Evolutionary conservation across 2,888 invertebrate species (phyloP), one percentile per base, ranked within the genome.

Genomic region (Idaea dimidiata): DNA sequence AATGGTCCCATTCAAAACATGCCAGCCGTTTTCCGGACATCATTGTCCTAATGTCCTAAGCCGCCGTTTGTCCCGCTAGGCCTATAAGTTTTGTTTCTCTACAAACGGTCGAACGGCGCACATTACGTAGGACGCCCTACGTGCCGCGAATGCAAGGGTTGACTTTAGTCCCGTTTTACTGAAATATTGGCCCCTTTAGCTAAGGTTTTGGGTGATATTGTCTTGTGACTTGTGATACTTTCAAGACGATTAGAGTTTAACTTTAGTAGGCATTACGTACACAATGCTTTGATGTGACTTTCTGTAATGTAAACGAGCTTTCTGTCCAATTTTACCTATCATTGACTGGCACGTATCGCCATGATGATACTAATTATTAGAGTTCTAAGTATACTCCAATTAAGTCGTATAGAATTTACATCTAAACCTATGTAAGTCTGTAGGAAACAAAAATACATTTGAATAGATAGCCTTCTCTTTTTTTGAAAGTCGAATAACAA

Each of bases 71-170:
- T 65, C 64, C 64, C 65, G 65, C 17, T 61, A 62, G 24, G 32
- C 62, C 58, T 67, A 65, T 74, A 74, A 82, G 80, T 83, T 83
- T 83, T 82, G 81, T 83, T 82, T 82, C 82, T 82, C 82, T 82
- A 82, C 75, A 76, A 83, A 83, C 78, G 78, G 76, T 78, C 74
- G 76, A 76, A 70, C 70, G 72, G 76, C 76, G 72, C 78, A 80
- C 81, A 80, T 82, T 82, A 82, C 78, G 75, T 76, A 77, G 80
- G 63, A 79, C 79, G 66, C 60, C 66, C 68, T 71, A 84, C 83
- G 85, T 84, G 84, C 72, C 71, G 64, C 59, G 83, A 81, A 81
- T 65, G 67, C 64, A 67, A 67, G 68, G 65, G 66, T 67, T 67
- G 62, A 60, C 63, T 64, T 58, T 59, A 57, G 55, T 59, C 55